Evolutionary conservation across 2,888 invertebrate species (phyloP).

Genomic region (Ferdinandea cuprea): DNA sequence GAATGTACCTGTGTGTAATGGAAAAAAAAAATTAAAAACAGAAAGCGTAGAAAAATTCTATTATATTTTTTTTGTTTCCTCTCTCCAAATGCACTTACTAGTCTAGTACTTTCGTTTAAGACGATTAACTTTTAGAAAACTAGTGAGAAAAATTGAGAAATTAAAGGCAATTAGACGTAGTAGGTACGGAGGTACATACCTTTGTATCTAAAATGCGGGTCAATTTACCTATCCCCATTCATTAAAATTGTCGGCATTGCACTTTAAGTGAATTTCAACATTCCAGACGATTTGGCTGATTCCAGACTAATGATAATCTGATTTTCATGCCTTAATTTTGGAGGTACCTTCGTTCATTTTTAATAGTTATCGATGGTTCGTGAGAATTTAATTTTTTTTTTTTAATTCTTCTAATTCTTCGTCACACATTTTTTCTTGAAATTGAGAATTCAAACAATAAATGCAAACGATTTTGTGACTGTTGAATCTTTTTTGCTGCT

Average conservation of each 20-base stretch:
- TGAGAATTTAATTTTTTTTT: conserved; percentile 1
- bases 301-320: conserved; percentile 29
- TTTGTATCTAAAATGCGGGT: conserved; percentile 40
- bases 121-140: conserved; percentile 53
- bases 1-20: background rate
- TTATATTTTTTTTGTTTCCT: conserved; percentile 13
- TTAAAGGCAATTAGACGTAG: conserved; percentile 54
- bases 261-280: conserved; percentile 5
- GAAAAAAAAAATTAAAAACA: conserved; percentile 31
- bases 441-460: background rate
- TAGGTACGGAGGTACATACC: background rate
- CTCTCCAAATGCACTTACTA: conserved; percentile 11
- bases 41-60: conserved; percentile 59
- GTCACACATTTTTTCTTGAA: too few species aligned
- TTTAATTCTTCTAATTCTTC: too few species aligned
- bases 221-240: conserved; percentile 44
- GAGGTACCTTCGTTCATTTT: conserved; percentile 2
- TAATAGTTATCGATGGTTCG: conserved; percentile 6
- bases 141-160: conserved; percentile 41
- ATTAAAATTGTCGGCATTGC: conserved; percentile 10
- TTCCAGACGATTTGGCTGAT: background rate
- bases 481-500: background rate
- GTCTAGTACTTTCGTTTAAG: conserved; percentile 60
- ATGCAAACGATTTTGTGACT: background rate
- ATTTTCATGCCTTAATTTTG: conserved; percentile 29